Base-by-base conservation (phyloP, 2,888 invertebrate species). In the Pocota personata region DNA sequence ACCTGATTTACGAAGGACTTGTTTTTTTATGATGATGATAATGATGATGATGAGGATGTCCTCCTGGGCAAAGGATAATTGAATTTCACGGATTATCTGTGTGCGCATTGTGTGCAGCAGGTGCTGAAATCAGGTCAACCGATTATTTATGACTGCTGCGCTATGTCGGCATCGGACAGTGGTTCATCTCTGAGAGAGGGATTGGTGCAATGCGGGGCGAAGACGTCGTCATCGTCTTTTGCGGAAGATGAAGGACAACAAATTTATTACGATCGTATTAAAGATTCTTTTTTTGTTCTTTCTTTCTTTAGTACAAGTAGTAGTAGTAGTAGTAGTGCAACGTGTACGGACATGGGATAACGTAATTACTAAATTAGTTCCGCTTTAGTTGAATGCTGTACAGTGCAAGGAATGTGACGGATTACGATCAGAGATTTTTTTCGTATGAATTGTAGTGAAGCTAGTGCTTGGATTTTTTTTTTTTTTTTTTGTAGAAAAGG, bases 101-200 rank as follows among this genome's bases (percentile, higher is more conserved):
- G 69, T 43, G 69, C 75, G 64, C 73, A 79, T 62, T 75, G 69
- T 86, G 69, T 76, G 71, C 58, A 80, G 76, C 76, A 86, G 84
- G 84, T 86, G 84, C 80, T 86, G 80, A 86, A 86, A 86, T 80
- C 80, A 86, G 80, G 84, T 86, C 76, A 80, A 71, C 19, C 46
- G 71, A 64, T 62, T 75, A 82, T 82, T 82, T 82, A 82, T 82
- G 76, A 76, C 75, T 71, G 67, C 24, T 19, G 16, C 3, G 16
- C 19, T 27, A 24, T 58, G 76, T 58, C 21, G 60, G 60, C 37
- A 43, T n/a, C 21, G 32, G 24, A 24, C 24, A 3, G 2, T 16
- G 30, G 2, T 35, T 50, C 35, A 46, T 46, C 8, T 48, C 8
- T 19, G 30, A n/a, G 14, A 57, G 55, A 27, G 16, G 21, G 66